These are phyloP conservation scores for Chymomyza costata DNA, from an alignment of 1,140 invertebrate genomes.

Conservation along the genomic window DNA sequence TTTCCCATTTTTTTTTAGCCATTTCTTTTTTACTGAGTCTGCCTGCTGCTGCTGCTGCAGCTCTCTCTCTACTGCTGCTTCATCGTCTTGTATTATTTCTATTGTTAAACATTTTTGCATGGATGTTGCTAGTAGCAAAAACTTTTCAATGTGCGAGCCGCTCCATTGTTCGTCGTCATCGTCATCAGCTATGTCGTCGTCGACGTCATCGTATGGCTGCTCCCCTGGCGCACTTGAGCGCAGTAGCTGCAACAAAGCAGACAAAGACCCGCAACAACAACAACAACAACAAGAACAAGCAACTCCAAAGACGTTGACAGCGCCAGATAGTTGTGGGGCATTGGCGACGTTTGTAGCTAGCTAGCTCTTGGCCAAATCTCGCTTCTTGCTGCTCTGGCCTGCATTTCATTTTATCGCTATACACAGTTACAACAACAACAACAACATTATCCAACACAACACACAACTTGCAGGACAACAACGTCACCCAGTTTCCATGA, in stretches of 20 bases:
- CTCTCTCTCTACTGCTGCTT: too few relatives aligned
- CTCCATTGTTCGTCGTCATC: slow-evolving; percentile 34
- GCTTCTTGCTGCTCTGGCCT: slow-evolving; percentile 12
- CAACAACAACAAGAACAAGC: slow-evolving; percentile 27
- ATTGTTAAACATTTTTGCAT: slow-evolving; percentile 73
- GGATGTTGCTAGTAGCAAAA: slow-evolving; percentile 64
- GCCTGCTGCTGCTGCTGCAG: background rate
- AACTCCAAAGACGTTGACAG: slow-evolving; percentile 32
- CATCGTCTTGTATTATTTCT: slow-evolving; percentile 51
- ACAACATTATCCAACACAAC: slow-evolving; percentile 6
- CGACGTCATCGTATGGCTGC: slow-evolving; percentile 4
- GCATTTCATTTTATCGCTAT: slow-evolving; percentile 64
- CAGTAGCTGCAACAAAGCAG: slow-evolving; percentile 42
- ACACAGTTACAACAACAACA: slow-evolving; percentile 31
- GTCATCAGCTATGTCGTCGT: slow-evolving; percentile 5
- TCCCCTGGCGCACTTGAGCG: slow-evolving; percentile 53
- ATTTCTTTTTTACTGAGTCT: slow-evolving; percentile 1
- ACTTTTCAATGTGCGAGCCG: slow-evolving; percentile 57
- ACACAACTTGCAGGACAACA: slow-evolving; percentile 20
- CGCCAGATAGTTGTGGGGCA: slow-evolving; percentile 1
- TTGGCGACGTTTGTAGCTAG: too few relatives aligned
- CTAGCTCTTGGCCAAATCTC: slow-evolving; percentile 6
- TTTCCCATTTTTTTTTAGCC: slow-evolving; percentile 26
- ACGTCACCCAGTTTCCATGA: slow-evolving; percentile 67
- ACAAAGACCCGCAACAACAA: slow-evolving; percentile 20